Evolutionary conservation across 2,797 vertebrate species (phyloP).

Genomic region (Protosalanx chinensis): DNA sequence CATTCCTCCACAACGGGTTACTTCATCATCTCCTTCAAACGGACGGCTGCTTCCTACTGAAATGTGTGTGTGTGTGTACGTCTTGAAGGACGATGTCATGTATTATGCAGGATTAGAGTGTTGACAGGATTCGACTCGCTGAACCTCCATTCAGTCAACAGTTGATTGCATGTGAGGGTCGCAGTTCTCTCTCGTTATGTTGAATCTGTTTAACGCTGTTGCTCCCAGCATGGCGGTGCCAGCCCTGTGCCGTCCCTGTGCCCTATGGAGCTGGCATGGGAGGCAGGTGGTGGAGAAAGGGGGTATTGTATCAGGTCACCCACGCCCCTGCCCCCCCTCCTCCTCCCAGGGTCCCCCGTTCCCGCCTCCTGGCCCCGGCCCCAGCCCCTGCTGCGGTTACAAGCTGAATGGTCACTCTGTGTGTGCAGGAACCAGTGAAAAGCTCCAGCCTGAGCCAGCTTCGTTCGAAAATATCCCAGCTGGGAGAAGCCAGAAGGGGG

Average conservation of each 20-base stretch:
- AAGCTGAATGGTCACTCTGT: constrained; percentile 73
- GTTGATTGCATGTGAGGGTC: too few relatives aligned
- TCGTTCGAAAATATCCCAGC: constrained; percentile 73
- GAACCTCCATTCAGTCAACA: too few relatives aligned
- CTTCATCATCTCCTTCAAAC: constrained; percentile 40
- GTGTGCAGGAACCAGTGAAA: constrained; percentile 61
- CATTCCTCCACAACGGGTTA: constrained; percentile 57
- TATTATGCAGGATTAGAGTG: neutral
- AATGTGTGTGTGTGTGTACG: neutral
- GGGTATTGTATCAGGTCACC: constrained; percentile 63
- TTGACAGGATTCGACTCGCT: neutral
- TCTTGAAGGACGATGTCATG: neutral
- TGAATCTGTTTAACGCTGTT: neutral
- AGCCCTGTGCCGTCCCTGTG: too few relatives aligned
- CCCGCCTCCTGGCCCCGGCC: constrained; percentile 33
- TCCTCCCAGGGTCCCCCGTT: neutral
- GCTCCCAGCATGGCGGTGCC: constrained; percentile 11
- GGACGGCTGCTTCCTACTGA: constrained; percentile 29
- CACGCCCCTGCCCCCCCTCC: constrained; percentile 39
- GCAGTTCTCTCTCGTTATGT: neutral
- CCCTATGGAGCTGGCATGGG: constrained; percentile 17
- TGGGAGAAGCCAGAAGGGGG: constrained; percentile 48
- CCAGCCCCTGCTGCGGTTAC: constrained; percentile 51
- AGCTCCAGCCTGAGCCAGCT: constrained; percentile 59
- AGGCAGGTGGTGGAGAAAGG: constrained; percentile 57